Percentiles rank a stretch among this genome's conserved stretches.
Conservation (phyloP, 2,797 vertebrate genomes). For the Setipinna tenuifilis region DNA sequence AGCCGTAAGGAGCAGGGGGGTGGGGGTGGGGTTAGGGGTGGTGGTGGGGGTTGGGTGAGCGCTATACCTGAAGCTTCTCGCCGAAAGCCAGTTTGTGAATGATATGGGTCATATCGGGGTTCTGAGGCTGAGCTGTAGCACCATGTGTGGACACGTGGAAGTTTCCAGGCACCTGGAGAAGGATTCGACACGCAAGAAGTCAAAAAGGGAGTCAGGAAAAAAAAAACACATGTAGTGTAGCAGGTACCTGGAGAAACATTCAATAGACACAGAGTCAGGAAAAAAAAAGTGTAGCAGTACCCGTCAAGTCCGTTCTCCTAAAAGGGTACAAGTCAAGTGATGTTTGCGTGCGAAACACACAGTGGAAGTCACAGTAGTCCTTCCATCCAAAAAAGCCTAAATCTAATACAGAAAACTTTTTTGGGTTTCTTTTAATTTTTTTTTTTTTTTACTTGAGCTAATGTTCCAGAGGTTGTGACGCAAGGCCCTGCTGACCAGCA, state of each 20-base stretch:
- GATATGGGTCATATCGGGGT: constrained; percentile 94
- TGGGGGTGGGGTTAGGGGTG: not conserved
- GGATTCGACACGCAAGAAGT: not conserved
- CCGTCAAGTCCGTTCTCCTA: not conserved
- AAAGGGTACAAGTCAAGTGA: not conserved
- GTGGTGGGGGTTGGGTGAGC: too few relatives aligned
- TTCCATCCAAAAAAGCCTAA: not conserved
- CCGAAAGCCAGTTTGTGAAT: constrained; percentile 97
- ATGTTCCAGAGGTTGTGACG: constrained; percentile 8
- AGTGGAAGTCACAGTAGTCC: not conserved
- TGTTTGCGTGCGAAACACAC: not conserved
- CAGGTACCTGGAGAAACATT: constrained; percentile 77
- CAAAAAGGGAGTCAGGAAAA: too few relatives aligned
- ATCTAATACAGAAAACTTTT: not conserved
- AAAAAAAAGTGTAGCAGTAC: not conserved
- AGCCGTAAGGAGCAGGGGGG: not conserved
- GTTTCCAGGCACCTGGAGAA: constrained; percentile 92
- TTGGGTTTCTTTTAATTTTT: not conserved
- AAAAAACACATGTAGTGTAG: too few relatives aligned
- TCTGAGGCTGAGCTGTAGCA: constrained; percentile 95
- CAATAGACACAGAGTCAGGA: too few relatives aligned
- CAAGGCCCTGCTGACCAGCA: not conserved
- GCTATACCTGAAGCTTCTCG: constrained; percentile 87
- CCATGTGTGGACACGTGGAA: constrained; percentile 98
- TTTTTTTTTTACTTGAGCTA: not conserved